These are phyloP conservation scores for Antigone vipio DNA, from an alignment of 2,113 vertebrate species.

Conservation along the genomic window DNA sequence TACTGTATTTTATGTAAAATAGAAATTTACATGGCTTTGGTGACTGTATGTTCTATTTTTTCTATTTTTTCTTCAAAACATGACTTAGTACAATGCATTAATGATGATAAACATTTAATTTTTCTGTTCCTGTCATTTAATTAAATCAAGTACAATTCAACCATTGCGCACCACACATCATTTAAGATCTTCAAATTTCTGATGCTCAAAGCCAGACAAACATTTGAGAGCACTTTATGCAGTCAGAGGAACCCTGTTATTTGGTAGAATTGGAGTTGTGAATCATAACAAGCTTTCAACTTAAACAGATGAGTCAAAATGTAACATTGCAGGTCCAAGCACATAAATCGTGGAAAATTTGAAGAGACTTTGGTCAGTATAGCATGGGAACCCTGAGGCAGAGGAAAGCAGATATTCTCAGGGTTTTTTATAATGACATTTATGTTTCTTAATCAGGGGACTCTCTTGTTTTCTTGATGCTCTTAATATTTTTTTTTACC, in stretches of 20 bases:
- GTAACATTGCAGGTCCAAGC: not conserved
- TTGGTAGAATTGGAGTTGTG: not conserved
- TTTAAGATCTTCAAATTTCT: not conserved
- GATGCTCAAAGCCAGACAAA: not conserved
- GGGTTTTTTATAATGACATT: not conserved
- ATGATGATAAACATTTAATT: not conserved
- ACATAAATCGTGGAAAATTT: not conserved
- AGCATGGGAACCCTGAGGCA: not conserved
- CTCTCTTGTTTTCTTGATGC: not conserved
- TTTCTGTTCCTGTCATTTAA: not conserved
- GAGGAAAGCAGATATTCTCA: not conserved
- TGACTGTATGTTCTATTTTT: not conserved
- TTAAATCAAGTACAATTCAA: not conserved
- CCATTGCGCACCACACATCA: too few species aligned
- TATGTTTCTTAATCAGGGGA: not conserved
- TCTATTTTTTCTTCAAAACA: not conserved
- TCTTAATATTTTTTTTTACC: not conserved
- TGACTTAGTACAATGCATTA: not conserved
- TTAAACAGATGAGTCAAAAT: not conserved
- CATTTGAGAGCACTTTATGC: not conserved
- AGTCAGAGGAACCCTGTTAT: not conserved
- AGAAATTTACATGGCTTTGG: not conserved
- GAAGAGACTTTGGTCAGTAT: not conserved
- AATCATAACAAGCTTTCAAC: not conserved
- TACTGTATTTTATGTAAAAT: not conserved